Base-by-base conservation (phyloP, 2,113 vertebrate genomes). In the Plotosus lineatus region DNA sequence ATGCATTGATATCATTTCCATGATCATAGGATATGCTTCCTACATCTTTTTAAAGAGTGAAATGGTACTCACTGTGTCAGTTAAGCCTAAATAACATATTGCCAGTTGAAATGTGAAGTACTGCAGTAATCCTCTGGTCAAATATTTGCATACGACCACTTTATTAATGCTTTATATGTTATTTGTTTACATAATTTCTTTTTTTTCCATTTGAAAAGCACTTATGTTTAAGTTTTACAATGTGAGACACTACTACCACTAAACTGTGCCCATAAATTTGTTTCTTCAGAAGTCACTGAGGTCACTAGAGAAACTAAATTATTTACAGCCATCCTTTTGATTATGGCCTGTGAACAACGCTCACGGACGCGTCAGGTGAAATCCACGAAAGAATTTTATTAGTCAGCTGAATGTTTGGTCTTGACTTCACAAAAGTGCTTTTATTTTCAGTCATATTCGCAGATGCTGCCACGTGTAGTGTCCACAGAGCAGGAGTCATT, bases 401-500 rank as follows among this genome's bases (percentile, higher is more conserved):
- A 36, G 11, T 9, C 1, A 75, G 28, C 17, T 48, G 19, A 8
- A 28, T 78, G 15, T 11, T 81, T 65, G 56, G 23, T 50, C 8
- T 46, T 26, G 15, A 38, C 53, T 23, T 1, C 9, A 6, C 19
- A 1, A 21, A 51, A 72, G 55, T 77, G 38, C 83, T 58, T 84
- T 14, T 11, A 15, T 84, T 56, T 85, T 91, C 17, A 87, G 97
- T 95, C 89, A 88, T 48, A 56, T 19, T 82, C 92, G 4, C 89
- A 96, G 85, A 83, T 93, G 8, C 90, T 97, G 71, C 95, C 97
- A 3, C 94, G 60, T 81, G 90, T 93, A 82, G 94, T 98, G 28
- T 23, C 89, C 40, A 94, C 94, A 0, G 96, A 98, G 68, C 94
- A 96, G 81, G 95, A 98, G 33, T 99, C 97, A 1, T 68, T 98